A percentile compares a stretch with the other conserved stretches of the same genome.
These are phyloP conservation scores for Parapsyche elsis DNA, from an alignment of 1,140 invertebrate genomes.

Conservation along the genomic window DNA sequence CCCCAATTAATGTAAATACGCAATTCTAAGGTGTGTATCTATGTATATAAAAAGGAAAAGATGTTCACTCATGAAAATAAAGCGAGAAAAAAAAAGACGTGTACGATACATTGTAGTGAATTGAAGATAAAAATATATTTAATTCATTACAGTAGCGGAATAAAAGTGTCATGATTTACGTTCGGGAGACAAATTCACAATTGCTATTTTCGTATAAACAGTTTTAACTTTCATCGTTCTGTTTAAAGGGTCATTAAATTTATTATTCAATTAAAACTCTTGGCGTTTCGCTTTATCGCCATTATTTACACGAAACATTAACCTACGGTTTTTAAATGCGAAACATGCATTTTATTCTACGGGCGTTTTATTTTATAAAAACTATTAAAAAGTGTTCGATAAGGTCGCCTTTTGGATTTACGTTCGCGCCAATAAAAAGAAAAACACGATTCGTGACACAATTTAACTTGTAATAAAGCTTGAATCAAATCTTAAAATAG, in stretches of 20 bases:
- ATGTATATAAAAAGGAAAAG: not conserved
- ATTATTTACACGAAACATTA: conserved; percentile 18
- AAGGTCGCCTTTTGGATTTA: too few species aligned
- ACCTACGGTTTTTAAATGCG: not conserved
- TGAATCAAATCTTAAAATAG: too few species aligned
- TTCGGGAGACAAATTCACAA: not conserved
- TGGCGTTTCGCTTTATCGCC: not conserved
- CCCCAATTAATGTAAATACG: conserved; percentile 41
- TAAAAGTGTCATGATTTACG: conserved; percentile 21
- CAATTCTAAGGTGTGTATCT: not conserved
- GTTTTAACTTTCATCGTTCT: conserved; percentile 19
- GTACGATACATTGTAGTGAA: too few species aligned
- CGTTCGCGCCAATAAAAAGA: not conserved
- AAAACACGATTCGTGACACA: not conserved
- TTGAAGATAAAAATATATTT: not conserved
- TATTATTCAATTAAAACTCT: conserved; percentile 27
- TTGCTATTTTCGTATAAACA: conserved; percentile 4
- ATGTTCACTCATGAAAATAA: too few species aligned
- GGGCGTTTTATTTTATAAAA: too few species aligned
- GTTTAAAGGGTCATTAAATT: conserved; percentile 30
- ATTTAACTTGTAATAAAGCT: too few species aligned
- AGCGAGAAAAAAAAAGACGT: too few species aligned
- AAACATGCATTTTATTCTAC: conserved; percentile 22
- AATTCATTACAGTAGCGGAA: too few species aligned
- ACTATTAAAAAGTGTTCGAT: too few species aligned